These are phyloP conservation scores for Hozukius guyotensis DNA, from an alignment of 2,797 vertebrate genomes.

Conservation along the genomic window DNA sequence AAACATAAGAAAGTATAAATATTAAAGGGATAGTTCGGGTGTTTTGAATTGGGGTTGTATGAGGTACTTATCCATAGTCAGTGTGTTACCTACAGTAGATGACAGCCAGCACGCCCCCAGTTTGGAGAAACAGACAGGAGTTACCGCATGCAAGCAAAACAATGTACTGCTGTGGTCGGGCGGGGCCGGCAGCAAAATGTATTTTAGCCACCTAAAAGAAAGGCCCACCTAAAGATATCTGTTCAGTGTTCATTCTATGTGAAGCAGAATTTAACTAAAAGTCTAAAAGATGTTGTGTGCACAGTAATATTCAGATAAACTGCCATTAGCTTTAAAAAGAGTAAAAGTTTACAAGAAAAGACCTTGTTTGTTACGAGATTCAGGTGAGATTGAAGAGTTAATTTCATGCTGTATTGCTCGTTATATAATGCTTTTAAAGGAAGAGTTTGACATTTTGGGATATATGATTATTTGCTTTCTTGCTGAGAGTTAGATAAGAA, in stretches of 20 bases:
- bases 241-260: not conserved
- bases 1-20: not conserved
- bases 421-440: not conserved
- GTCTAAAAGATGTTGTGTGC: not conserved
- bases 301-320: not conserved
- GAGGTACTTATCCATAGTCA: too few species aligned
- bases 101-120: fast-evolving
- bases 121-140: too few species aligned
- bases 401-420: not conserved
- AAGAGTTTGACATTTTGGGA: not conserved
- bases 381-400: not conserved
- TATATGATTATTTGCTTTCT: not conserved
- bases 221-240: not conserved
- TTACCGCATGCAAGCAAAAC: too few species aligned
- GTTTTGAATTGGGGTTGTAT: too few species aligned
- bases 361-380: not conserved
- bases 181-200: too few species aligned
- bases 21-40: too few species aligned
- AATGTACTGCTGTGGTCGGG: too few species aligned
- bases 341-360: not conserved
- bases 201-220: too few species aligned
- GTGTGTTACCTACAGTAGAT: too few species aligned
- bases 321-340: not conserved
- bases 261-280: not conserved
- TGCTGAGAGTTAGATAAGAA: too few species aligned